A percentile compares a stretch with the other conserved stretches of the same genome.
These are phyloP conservation scores for Heterotis niloticus DNA, from an alignment of 2,113 vertebrate species.

Conservation along the genomic window DNA sequence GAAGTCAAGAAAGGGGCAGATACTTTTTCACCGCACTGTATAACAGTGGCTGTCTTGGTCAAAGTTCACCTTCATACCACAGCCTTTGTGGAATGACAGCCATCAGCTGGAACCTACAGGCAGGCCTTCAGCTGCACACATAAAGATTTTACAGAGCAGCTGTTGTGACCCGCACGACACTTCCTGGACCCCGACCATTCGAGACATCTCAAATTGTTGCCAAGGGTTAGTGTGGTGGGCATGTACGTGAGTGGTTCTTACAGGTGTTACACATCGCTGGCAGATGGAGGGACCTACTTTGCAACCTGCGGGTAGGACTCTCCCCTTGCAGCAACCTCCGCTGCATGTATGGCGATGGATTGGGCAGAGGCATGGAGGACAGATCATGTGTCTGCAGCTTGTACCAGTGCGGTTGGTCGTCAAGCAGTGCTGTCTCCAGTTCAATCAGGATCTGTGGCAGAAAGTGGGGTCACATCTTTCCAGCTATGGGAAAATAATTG, in stretches of 20 bases:
- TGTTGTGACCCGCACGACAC: too few relatives aligned
- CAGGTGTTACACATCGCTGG: not conserved
- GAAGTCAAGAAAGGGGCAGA: too few relatives aligned
- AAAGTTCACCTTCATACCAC: too few relatives aligned
- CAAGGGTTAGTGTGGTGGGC: too few relatives aligned
- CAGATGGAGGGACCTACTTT: constrained; percentile 71
- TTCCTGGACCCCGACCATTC: too few relatives aligned
- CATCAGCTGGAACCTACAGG: too few relatives aligned
- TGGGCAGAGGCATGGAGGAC: constrained; percentile 82
- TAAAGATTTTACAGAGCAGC: too few relatives aligned
- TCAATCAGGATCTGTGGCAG: constrained; percentile 83
- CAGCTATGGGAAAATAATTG: not conserved
- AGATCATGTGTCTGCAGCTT: constrained; percentile 88
- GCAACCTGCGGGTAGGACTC: constrained; percentile 78
- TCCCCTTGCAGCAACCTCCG: constrained; percentile 79
- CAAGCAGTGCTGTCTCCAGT: constrained; percentile 86
- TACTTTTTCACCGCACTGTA: too few relatives aligned
- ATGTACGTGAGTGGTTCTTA: not conserved
- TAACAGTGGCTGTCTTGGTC: too few relatives aligned
- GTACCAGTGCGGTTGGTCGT: constrained; percentile 96
- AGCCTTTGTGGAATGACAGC: too few relatives aligned
- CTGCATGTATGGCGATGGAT: constrained; percentile 80
- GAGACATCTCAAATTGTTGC: too few relatives aligned
- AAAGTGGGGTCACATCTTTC: not conserved
- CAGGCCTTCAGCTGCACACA: too few relatives aligned